Percentiles rank a stretch among this genome's conserved stretches.
Conservation (phyloP, 2,888 invertebrate species). For the Poecilobothrus nobilitatus region DNA sequence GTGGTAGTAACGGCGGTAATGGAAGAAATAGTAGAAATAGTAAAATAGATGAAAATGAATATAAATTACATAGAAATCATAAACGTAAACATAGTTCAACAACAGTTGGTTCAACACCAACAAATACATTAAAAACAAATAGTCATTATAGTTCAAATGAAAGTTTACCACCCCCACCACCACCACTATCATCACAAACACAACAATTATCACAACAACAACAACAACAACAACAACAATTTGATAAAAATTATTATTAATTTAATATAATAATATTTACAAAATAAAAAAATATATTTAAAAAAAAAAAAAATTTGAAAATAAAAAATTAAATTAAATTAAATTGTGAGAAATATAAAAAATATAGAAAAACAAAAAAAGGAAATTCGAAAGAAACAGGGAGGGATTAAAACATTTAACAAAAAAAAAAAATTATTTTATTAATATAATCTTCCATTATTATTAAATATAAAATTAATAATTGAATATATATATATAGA, state of each 20-base stretch:
- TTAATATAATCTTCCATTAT: too few relatives aligned
- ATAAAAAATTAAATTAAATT: too few relatives aligned
- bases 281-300: not conserved
- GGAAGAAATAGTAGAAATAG: conserved; percentile 1
- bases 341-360: too few relatives aligned
- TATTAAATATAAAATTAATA: too few relatives aligned
- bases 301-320: not conserved
- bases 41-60: not conserved
- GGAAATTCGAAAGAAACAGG: conserved; percentile 4
- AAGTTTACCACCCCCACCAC: conserved; percentile 28
- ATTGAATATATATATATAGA: too few relatives aligned
- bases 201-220: not conserved
- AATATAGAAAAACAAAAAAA: not conserved
- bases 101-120: conserved; percentile 3
- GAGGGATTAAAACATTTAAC: not conserved
- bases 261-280: not conserved
- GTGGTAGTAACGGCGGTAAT: conserved; percentile 18
- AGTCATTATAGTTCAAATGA: conserved; percentile 39
- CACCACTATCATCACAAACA: not conserved
- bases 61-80: conserved; percentile 25
- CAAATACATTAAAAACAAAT: conserved; percentile 23
- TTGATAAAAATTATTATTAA: conserved; percentile 31
- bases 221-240: conserved; percentile 25
- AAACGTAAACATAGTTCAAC: conserved; percentile 26
- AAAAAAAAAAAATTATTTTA: too few relatives aligned